Evolutionary conservation across 2,888 invertebrate genomes (phyloP).

Genomic region (Lymantria dispar): DNA sequence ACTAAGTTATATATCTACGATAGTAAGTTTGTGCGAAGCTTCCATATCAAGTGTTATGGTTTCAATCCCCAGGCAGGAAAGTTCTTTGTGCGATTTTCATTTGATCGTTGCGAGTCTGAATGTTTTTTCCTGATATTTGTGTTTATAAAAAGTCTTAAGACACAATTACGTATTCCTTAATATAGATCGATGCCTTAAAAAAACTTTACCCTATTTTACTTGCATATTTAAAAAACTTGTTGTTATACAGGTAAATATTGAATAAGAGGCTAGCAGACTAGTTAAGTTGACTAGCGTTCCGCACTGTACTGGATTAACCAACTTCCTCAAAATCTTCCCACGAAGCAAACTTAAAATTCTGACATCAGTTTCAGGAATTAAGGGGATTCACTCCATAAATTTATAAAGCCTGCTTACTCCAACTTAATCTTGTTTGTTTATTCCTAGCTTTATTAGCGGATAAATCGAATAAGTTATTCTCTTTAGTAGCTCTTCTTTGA

Average conservation of each 20-base stretch:
- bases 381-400: conserved; percentile 63
- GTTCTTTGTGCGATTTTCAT: no score
- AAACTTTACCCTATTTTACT: no score
- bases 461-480: conserved; percentile 75
- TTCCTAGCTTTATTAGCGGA: conserved; percentile 67
- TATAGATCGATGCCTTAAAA: no score
- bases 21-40: no score
- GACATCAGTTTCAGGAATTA: conserved; percentile 68
- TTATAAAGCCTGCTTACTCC: conserved; percentile 60
- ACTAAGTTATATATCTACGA: no score
- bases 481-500: conserved; percentile 60
- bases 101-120: no score
- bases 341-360: conserved; percentile 68
- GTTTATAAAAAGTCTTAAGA: no score
- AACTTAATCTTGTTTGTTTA: conserved; percentile 72
- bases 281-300: conserved; percentile 34
- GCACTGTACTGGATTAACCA: conserved; percentile 59
- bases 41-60: no score
- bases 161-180: no score
- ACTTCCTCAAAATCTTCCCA: conserved; percentile 57
- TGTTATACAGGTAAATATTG: conserved; percentile 30
- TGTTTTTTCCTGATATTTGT: no score
- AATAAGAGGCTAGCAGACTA: conserved; percentile 22
- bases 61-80: no score
- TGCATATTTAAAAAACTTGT: no score